These are phyloP conservation scores for Capitulum mitella DNA, from an alignment of 2,888 invertebrate genomes.

Conservation along the genomic window DNA sequence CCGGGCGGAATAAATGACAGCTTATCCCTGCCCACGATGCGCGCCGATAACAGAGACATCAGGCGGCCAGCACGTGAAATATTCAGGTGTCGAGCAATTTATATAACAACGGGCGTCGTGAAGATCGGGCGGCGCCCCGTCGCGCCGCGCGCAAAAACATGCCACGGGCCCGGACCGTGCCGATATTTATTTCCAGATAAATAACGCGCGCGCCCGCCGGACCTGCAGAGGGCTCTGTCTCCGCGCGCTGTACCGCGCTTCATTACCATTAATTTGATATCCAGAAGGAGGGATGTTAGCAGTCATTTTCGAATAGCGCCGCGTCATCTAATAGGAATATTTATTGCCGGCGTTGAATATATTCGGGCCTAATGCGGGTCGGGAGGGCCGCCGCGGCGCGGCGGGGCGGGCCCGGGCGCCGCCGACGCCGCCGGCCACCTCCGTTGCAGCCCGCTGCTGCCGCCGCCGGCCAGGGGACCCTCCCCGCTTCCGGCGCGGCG, in stretches of 20 bases:
- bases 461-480: too few species aligned
- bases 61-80: conserved; percentile 5
- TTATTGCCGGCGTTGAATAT: background rate
- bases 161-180: background rate
- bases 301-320: conserved; percentile 1
- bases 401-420: too few species aligned
- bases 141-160: conserved; percentile 8
- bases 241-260: background rate
- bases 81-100: conserved; percentile 23
- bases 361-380: background rate
- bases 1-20: conserved; percentile 10
- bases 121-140: background rate
- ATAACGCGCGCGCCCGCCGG: background rate
- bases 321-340: conserved; percentile 13
- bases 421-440: too few species aligned
- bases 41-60: conserved; percentile 16
- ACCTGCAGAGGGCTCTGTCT: background rate
- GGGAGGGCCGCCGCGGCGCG: background rate
- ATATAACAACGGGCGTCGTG: conserved; percentile 9
- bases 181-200: conserved; percentile 16
- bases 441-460: too few species aligned
- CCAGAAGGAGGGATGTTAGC: conserved; percentile 22
- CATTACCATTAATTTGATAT: conserved; percentile 23
- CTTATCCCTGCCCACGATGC: background rate
- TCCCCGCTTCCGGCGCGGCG: background rate